Conservation (phyloP, 2,888 invertebrate species). For the Sepiola atlantica region DNA sequence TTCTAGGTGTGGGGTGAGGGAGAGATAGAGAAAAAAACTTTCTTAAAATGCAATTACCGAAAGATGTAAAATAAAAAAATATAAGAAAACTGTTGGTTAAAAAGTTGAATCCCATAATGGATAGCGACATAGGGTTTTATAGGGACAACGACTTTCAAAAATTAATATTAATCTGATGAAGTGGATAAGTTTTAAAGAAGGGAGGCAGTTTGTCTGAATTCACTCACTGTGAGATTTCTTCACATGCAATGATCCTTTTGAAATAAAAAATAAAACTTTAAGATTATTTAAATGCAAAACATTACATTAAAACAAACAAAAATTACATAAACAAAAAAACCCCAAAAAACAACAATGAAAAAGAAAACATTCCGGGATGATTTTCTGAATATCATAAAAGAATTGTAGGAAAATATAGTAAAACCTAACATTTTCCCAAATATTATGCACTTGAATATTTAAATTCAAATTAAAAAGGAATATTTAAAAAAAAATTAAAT, state of each 20-base stretch:
- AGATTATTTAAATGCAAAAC: not conserved
- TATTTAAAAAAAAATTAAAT: no score
- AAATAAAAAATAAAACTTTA: not conserved
- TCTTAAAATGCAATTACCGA: no score
- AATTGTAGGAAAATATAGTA: not conserved
- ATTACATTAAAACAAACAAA: not conserved
- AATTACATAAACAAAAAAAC: no score
- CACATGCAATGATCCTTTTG: not conserved
- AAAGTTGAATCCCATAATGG: no score
- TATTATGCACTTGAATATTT: not conserved
- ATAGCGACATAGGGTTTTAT: no score
- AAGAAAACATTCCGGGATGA: not conserved
- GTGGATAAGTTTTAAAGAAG: not conserved
- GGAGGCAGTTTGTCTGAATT: not conserved
- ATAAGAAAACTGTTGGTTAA: no score
- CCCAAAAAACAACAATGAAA: not conserved
- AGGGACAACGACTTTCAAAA: no score
- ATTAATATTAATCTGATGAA: not conserved
- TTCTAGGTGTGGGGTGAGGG: no score
- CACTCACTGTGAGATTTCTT: slow-evolving; percentile 3
- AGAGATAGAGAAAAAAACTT: no score
- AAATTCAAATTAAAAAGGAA: not conserved
- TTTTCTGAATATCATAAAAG: not conserved
- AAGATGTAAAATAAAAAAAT: no score
- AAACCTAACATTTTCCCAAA: not conserved